Evolutionary conservation across 1,140 invertebrate genomes (phyloP), one percentile per base, ranked within the genome.

Genomic region (Drosophila micromelanica): DNA sequence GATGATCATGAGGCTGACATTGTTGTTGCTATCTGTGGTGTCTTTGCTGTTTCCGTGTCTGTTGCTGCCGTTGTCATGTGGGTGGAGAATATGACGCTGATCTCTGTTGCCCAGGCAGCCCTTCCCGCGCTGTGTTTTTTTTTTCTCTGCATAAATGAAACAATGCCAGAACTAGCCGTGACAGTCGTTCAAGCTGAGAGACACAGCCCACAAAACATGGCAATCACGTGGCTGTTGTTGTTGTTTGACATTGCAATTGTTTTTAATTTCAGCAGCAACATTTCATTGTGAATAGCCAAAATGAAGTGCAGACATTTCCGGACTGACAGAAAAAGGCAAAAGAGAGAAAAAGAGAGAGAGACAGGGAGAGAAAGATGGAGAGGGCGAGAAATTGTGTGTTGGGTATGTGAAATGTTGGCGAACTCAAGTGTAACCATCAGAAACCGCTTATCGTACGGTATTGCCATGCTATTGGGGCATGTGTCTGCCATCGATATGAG

Each of bases 1-100:
- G 75, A 68, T 51, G 63, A 69, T 56, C 59, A 75, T 51, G 73
- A 55, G 23, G 35, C 60, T 54, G 37, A 68, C 55, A 70, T 27
- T 30, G 54, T 48, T 67, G 35, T 48, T 62, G 42, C 6, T 73
- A 32, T 23, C 37, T 63, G 32, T 23, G 35, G 17, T 9, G 46
- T 45, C 52, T 27, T n/a, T 23, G 23, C 20, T 13, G 59, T 71
- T 52, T 48, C 55, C 48, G 32, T 56, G 37, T 55, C 35, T 35
- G 32, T 48, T 57, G 63, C 46, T 71, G 75, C 46, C 67, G 75
- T 76, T 73, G 65, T 68, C 67, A 67, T 68, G 82, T 87, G 79
- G 82, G 82, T 73, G 82, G 78, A 70, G 71, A 86, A 80, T 86
- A 80, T 86, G 78, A 86, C 60, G 81, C 72, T 68, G 68, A 75